A percentile compares a stretch with the other conserved stretches of the same genome.
phyloP scores from a whole-genome alignment of 2,113 vertebrate species.

The Thunnus maccoyii region DNA sequence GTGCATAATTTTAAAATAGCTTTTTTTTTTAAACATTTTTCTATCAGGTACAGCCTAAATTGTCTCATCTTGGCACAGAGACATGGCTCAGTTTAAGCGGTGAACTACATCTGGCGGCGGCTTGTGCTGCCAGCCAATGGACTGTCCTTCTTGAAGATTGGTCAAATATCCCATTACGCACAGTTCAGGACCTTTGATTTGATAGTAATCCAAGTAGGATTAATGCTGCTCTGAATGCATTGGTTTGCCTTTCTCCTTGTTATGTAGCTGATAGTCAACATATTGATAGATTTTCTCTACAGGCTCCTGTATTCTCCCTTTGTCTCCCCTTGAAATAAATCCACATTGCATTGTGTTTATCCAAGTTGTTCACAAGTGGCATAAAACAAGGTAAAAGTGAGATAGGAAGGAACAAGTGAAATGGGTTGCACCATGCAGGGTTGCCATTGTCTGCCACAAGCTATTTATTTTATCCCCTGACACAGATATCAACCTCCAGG shows the following conservation, averaged over 20 bases:
- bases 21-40: conserved; percentile 37
- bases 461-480: conserved; percentile 70
- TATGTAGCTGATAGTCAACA: conserved; percentile 35
- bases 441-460: conserved; percentile 59
- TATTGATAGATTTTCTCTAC: conserved; percentile 26
- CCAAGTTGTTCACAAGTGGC: conserved; percentile 52
- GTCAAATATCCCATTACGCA: conserved; percentile 62
- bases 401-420: conserved; percentile 54
- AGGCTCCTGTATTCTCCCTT: conserved; percentile 23
- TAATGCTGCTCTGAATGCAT: conserved; percentile 58
- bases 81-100: conserved; percentile 2
- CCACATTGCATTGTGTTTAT: conserved; percentile 43
- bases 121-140: conserved; percentile 17
- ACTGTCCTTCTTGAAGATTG: conserved; percentile 54
- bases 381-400: conserved; percentile 45
- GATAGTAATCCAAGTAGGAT: conserved; percentile 55
- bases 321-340: conserved; percentile 54
- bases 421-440: conserved; percentile 42
- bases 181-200: conserved; percentile 57
- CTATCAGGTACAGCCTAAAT: conserved; percentile 18
- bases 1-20: conserved; percentile 25
- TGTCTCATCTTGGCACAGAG: background rate
- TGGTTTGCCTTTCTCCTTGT: conserved; percentile 30
- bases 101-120: background rate
- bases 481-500: conserved; percentile 64